Evolutionary conservation across 2,888 invertebrate genomes (phyloP), one percentile per base, ranked within the genome.

Genomic region (Unio pictorum): DNA sequence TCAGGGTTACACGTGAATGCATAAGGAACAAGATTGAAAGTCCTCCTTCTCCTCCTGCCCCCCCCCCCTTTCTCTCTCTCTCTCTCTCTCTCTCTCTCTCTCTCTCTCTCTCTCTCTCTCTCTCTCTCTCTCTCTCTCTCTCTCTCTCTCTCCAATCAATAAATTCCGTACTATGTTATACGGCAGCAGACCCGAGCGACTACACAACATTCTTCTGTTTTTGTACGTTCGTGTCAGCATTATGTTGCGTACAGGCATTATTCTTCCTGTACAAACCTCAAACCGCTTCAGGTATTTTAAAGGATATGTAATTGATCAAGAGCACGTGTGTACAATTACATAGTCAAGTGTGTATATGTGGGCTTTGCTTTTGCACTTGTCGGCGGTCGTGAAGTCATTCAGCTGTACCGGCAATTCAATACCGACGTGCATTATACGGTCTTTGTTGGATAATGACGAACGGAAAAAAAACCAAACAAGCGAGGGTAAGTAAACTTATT

Each of bases 341-440:
- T 30, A 23, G 18, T 26, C 20, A 34, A 34, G 34, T 26, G 30
- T 61, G 20, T 61, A 61, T 20, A 6, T 61, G 30, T n/a, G 30
- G 7, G 20, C 20, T 61, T 61, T n/a, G 20, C 34, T 34, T 30
- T 34, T 61, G 30, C 61, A 34, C 61, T 20, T 61, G 30, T 61
- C 30, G 61, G 20, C 20, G 20, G 28, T 11, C 28, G 28, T 30
- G n/a, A 61, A 61, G 30, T 61, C 34, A 26, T 34, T 34, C 34
- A 34, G 61, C 30, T 61, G 30, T 34, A 26, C 34, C 34, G 61
- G 34, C 34, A 34, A 61, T 61, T 61, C 30, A 61, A 34, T 61
- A 61, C 26, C 17, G 11, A 20, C 20, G 61, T 30, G 34, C 20
- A 61, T 61, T 30, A 26, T 61, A 26, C 8, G 20, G 34, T 34